Percentiles rank a stretch among this genome's conserved stretches.
Evolutionary conservation across 2,888 invertebrate genomes (phyloP).

Genomic region (Salpingus planirostris): DNA sequence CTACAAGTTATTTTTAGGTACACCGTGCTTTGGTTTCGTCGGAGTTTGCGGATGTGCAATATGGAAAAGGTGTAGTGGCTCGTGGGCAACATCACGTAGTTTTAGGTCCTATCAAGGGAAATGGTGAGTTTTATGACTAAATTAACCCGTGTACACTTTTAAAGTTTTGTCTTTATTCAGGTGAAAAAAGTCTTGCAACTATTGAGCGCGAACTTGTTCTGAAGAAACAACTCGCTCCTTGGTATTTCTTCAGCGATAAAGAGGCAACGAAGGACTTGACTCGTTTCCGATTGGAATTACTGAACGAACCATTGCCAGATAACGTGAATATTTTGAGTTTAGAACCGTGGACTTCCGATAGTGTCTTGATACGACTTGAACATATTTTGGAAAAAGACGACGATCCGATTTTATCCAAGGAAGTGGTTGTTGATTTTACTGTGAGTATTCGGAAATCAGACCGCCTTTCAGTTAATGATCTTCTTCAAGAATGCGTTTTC

Average conservation of each 20-base stretch:
- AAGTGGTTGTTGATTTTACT: slow-evolving; percentile 47
- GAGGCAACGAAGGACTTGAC: slow-evolving; percentile 1
- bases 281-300: slow-evolving; percentile 4
- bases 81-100: slow-evolving; percentile 43
- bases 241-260: slow-evolving; percentile 37
- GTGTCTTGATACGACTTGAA: slow-evolving; percentile 62
- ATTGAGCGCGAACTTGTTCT: slow-evolving; percentile 40
- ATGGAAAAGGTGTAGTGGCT: slow-evolving; percentile 56
- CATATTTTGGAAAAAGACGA: slow-evolving; percentile 61
- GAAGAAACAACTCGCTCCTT: slow-evolving; percentile 48
- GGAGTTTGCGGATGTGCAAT: slow-evolving; percentile 78
- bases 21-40: slow-evolving; percentile 77
- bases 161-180: too few relatives aligned
- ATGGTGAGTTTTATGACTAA: too few relatives aligned
- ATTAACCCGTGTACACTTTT: too few relatives aligned
- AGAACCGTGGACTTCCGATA: slow-evolving; percentile 58
- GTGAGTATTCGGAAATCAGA: slow-evolving; percentile 23
- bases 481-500: slow-evolving; percentile 24
- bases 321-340: slow-evolving; percentile 67
- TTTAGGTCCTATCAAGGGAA: slow-evolving; percentile 11
- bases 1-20: background rate
- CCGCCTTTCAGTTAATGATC: background rate
- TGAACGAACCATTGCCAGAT: slow-evolving; percentile 48
- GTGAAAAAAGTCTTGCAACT: slow-evolving; percentile 28
- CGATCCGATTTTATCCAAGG: slow-evolving; percentile 44